Base-by-base conservation (phyloP, 2,797 vertebrate genomes). In the Serranus cabrilla region DNA sequence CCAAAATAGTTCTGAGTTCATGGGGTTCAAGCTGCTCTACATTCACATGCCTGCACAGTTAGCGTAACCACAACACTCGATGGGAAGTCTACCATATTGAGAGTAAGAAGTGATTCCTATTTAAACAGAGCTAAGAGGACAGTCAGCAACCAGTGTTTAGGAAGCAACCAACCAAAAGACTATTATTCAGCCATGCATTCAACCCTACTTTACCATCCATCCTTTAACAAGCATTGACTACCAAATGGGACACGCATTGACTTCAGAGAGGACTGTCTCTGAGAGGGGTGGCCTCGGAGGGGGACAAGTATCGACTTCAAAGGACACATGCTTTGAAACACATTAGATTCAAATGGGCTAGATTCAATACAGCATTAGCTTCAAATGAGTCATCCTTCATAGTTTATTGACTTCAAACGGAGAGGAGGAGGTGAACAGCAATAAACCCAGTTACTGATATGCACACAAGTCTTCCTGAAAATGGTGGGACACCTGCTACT, bases 321-420 rank as follows among this genome's bases (percentile, higher is more conserved):
- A 93, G 91, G 78, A 88, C 82, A 83, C 80, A 80, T 67, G 79
- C 86, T 92, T 91, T 84, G 76, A 89, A 91, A 92, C 78, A 85
- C 87, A 89, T 90, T 90, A 66, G 72, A 87, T 85, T 87, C 87
- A 88, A 92, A 90, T 78, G 68, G 86, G 78, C 61, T 78, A 51
- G 66, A 89, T 90, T 92, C 86, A 89, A 88, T 91, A 80, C 78
- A 87, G 86, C 74, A 84, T 91, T 90, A 87, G 61, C 78, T 88
- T 91, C 84, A 89, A 92, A 89, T 88, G 87, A 90, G 87, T 89
- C 87, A 92, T 86, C 79, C 90, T 87, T 92, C 87, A 89, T 88
- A 91, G 87, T 86, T 91, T 91, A 89, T 80, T 69, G 80, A 93
- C 90, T 91, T 93, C 85, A 92, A 92, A 93, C 80, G 20, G 83